Evolutionary conservation across 2,113 vertebrate species (phyloP).

Genomic region (Lethenteron reissneri): DNA sequence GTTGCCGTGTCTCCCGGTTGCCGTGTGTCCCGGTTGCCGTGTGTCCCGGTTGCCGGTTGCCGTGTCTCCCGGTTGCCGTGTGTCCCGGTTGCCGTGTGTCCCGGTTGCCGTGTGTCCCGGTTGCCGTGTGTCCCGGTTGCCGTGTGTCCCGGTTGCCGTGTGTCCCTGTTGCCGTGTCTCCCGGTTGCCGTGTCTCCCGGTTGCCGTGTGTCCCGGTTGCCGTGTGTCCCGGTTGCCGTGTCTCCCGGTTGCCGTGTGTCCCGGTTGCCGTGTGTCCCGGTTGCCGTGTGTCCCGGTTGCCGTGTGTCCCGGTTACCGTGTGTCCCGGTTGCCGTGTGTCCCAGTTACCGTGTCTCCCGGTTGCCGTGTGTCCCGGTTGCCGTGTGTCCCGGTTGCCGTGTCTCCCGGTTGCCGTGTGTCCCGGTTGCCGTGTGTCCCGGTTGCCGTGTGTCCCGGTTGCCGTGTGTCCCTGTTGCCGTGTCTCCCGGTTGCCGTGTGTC

Average conservation of each 20-base stretch:
- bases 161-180: no score
- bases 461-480: no score
- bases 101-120: not conserved
- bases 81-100: not conserved
- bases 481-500: no score
- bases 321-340: no score
- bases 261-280: constrained; percentile 2
- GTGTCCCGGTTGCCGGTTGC: not conserved
- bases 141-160: no score
- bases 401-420: not conserved
- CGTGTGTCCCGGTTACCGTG: no score
- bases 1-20: no score
- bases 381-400: constrained; percentile 4
- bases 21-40: not conserved
- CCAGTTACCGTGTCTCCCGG: not conserved
- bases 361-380: not conserved
- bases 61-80: not conserved
- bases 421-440: not conserved
- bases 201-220: not conserved
- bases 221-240: no score
- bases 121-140: no score
- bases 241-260: no score
- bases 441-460: no score
- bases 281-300: not conserved
- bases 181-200: constrained; percentile 1